A percentile compares a stretch with the other conserved stretches of the same genome.
phyloP scores from a whole-genome alignment of 1,140 invertebrate genomes.

The Microplitis demolitor region DNA sequence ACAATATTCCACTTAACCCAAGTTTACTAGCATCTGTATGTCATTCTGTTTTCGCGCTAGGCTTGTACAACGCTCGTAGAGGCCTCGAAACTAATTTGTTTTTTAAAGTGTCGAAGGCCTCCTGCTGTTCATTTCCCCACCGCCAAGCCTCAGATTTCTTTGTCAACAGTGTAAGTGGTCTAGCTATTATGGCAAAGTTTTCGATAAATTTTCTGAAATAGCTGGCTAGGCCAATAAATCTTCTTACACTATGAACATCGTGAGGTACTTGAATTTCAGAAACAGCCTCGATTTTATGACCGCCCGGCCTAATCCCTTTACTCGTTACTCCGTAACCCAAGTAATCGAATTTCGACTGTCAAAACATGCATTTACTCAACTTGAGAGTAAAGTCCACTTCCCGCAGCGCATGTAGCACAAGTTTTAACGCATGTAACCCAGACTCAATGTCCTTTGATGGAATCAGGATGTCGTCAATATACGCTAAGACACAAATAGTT shows the following conservation, averaged over 20 bases:
- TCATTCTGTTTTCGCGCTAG: constrained; percentile 28
- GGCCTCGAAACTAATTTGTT: constrained; percentile 26
- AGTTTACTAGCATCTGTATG: constrained; percentile 38
- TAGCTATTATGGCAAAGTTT: constrained; percentile 37
- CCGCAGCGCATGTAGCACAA: constrained; percentile 23
- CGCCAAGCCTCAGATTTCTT: background rate
- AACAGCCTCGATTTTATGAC: constrained; percentile 43
- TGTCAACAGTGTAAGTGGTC: constrained; percentile 23
- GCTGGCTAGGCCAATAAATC: constrained; percentile 41
- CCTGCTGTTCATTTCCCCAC: background rate
- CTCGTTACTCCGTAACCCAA: constrained; percentile 32
- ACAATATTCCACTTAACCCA: constrained; percentile 36
- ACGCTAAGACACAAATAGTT: constrained; percentile 23
- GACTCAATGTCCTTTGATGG: constrained; percentile 21
- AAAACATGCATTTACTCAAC: constrained; percentile 37
- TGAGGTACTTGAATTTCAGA: constrained; percentile 38
- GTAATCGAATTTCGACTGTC: constrained; percentile 27
- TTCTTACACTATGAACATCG: constrained; percentile 37
- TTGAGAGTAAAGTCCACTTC: constrained; percentile 24
- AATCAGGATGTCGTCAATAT: constrained; percentile 41
- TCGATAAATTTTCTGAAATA: constrained; percentile 47
- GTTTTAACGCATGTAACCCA: constrained; percentile 21
- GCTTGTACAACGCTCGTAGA: constrained; percentile 49
- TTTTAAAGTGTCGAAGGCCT: background rate
- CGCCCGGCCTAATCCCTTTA: constrained; percentile 31